Percentiles rank a stretch among this genome's conserved stretches.
These are phyloP conservation scores for Petaurus breviceps DNA, from an alignment of 2,113 vertebrate genomes.

Conservation along the genomic window DNA sequence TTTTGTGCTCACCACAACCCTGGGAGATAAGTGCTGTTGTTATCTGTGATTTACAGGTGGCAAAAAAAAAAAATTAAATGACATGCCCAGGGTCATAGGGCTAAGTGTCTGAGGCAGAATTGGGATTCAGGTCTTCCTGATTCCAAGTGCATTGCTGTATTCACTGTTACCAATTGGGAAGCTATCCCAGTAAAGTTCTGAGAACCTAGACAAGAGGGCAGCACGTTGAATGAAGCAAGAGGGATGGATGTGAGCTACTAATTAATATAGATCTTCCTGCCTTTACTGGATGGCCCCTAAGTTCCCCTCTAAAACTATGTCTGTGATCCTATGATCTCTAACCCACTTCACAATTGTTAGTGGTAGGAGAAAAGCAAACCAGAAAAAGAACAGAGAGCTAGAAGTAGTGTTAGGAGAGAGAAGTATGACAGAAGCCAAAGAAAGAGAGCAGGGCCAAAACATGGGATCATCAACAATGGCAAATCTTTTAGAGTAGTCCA, in stretches of 20 bases:
- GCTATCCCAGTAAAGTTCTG: neutral
- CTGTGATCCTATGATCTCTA: neutral
- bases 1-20: neutral
- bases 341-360: neutral
- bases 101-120: neutral
- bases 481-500: neutral
- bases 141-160: neutral
- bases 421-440: neutral
- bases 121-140: neutral
- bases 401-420: neutral
- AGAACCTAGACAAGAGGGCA: neutral
- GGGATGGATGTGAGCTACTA: neutral
- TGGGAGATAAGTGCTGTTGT: neutral
- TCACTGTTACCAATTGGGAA: neutral
- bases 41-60: neutral
- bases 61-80: neutral
- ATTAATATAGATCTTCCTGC: too few species aligned
- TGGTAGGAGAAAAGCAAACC: neutral
- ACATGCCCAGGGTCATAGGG: neutral
- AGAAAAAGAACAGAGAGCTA: neutral
- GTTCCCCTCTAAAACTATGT: neutral
- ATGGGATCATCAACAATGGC: neutral
- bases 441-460: neutral
- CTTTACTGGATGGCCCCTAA: neutral
- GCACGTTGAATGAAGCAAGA: neutral